Evolutionary conservation across 2,113 vertebrate genomes (phyloP).

Genomic region (Nannospalax galili): DNA sequence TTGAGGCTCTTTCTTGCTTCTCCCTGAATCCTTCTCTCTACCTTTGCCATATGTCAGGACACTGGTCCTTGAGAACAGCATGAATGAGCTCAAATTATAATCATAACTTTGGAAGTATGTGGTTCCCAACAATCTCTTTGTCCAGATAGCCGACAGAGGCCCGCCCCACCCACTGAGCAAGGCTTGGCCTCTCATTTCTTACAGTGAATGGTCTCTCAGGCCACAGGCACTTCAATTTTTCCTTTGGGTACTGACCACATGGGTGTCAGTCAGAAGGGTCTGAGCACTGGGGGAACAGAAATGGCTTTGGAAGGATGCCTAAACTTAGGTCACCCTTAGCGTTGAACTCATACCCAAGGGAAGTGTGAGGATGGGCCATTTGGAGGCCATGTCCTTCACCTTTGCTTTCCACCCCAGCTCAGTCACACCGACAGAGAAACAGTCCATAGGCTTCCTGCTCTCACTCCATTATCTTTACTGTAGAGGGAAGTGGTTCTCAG

Average conservation of each 20-base stretch:
- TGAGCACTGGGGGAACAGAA: background rate
- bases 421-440: background rate
- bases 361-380: background rate
- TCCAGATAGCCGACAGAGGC: conserved; percentile 37
- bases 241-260: background rate
- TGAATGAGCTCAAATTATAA: background rate
- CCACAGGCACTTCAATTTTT: background rate
- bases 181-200: conserved; percentile 13
- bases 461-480: too few relatives aligned
- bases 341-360: background rate
- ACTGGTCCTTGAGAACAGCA: background rate
- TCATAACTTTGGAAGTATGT: background rate
- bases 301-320: background rate
- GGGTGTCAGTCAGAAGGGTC: background rate
- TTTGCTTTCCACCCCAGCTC: background rate
- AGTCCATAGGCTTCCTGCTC: background rate
- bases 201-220: conserved; percentile 49
- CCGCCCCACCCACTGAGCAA: background rate
- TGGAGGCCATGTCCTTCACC: background rate
- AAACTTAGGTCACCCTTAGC: background rate
- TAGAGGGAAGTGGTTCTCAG: background rate
- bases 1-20: background rate
- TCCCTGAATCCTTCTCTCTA: background rate
- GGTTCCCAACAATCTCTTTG: conserved; percentile 54
- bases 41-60: background rate